Conservation (phyloP, 2,113 vertebrate species). For the Varanus komodoensis region DNA sequence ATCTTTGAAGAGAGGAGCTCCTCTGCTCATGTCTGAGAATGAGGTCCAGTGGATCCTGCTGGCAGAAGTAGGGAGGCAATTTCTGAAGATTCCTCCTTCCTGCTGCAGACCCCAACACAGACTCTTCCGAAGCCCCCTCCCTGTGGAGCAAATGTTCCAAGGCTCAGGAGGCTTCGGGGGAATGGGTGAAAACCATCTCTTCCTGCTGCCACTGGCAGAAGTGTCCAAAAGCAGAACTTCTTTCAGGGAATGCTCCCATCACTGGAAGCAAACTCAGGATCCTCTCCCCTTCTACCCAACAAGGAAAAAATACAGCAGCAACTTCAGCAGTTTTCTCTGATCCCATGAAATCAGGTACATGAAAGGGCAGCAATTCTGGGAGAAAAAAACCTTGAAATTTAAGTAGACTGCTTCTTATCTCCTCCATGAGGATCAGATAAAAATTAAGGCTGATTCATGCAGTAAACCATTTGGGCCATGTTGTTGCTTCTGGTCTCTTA, state of each 20-base stretch:
- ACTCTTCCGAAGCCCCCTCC: not conserved
- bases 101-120: not conserved
- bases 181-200: not conserved
- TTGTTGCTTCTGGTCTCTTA: not conserved
- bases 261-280: not conserved
- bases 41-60: not conserved
- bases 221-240: not conserved
- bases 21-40: not conserved
- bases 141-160: not conserved
- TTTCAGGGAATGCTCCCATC: not conserved
- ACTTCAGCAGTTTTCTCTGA: not conserved
- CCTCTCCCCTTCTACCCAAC: not conserved
- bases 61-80: not conserved
- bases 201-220: not conserved
- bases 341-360: not conserved
- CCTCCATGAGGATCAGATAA: not conserved
- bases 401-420: not conserved
- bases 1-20: not conserved
- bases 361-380: slow-evolving; percentile 21
- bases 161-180: not conserved
- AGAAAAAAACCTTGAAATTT: not conserved
- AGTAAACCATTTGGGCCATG: not conserved
- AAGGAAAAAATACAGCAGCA: not conserved
- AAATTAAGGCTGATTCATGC: slow-evolving; percentile 20
- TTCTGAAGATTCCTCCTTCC: not conserved